phyloP scores from a whole-genome alignment of 2,797 vertebrate species.

The Xenops minutus region DNA sequence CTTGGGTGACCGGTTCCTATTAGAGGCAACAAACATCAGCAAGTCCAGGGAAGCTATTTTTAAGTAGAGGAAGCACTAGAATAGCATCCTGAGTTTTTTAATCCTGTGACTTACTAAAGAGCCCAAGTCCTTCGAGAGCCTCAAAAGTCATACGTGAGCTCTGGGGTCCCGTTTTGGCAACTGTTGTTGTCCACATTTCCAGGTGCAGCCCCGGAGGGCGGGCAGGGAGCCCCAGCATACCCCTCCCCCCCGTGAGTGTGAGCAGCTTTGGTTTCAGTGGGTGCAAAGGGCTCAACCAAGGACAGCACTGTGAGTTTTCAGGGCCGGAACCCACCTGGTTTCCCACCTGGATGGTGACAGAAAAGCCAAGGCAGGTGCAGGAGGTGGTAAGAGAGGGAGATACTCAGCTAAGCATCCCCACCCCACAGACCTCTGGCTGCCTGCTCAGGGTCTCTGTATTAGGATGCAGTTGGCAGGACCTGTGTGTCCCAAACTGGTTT shows the following conservation, averaged over 20 bases:
- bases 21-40: slow-evolving; percentile 65
- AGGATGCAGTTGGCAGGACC: neutral
- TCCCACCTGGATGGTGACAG: slow-evolving; percentile 18
- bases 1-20: slow-evolving; percentile 61
- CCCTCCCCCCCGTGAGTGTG: neutral
- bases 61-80: slow-evolving; percentile 70
- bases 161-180: neutral
- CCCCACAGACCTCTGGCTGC: neutral
- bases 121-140: slow-evolving; percentile 49
- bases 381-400: neutral
- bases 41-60: slow-evolving; percentile 67
- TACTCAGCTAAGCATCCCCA: neutral
- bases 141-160: neutral
- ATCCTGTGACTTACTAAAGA: slow-evolving; percentile 64
- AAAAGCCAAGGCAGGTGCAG: neutral
- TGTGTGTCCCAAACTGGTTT: neutral
- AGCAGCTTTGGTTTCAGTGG: neutral
- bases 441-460: neutral
- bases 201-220: neutral
- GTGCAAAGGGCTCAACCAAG: neutral
- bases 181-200: neutral
- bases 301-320: neutral
- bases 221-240: neutral
- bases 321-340: slow-evolving; percentile 29
- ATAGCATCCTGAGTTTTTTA: slow-evolving; percentile 70